A percentile compares a stretch with the other conserved stretches of the same genome.
phyloP scores from a whole-genome alignment of 1,140 invertebrate species.

The Drosophila baimaii region DNA sequence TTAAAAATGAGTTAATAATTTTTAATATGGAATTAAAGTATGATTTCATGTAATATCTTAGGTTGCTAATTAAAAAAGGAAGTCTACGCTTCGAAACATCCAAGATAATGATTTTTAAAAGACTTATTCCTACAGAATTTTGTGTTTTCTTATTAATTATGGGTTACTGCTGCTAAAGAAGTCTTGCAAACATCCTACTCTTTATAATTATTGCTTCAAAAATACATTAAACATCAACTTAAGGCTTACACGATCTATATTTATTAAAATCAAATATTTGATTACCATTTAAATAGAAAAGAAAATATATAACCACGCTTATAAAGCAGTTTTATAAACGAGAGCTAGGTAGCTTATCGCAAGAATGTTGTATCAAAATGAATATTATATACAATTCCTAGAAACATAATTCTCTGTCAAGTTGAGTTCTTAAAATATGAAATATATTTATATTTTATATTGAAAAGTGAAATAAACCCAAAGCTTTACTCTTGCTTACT shows the following conservation, averaged over 20 bases:
- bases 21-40: neutral
- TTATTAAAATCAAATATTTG: neutral
- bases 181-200: no score
- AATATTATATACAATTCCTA: neutral
- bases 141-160: no score
- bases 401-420: neutral
- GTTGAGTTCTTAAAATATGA: neutral
- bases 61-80: neutral
- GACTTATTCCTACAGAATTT: no score
- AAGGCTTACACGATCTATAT: neutral
- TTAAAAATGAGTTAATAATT: neutral
- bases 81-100: neutral
- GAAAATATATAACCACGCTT: no score
- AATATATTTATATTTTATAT: neutral
- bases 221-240: no score
- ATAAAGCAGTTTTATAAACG: neutral
- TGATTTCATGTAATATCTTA: no score
- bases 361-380: neutral
- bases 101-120: neutral
- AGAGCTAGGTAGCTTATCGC: neutral
- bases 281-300: neutral
- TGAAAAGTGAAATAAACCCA: slow-evolving; percentile 1
- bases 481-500: neutral
- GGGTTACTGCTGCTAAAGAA: no score
- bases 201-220: no score